phyloP scores from a whole-genome alignment of 2,797 vertebrate species.

The Ptychadena robeensis region DNA sequence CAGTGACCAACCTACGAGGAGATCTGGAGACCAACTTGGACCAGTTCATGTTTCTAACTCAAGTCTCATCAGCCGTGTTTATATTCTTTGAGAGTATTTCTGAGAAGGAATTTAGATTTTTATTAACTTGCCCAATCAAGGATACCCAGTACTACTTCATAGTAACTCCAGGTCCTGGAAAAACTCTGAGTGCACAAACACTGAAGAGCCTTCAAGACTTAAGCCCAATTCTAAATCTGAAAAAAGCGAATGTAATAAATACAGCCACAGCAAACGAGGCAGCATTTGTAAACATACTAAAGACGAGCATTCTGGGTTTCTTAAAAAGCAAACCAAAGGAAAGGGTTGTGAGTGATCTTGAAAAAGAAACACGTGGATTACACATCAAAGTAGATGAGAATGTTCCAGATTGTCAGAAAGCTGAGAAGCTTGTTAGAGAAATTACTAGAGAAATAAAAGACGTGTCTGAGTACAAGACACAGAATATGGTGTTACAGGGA shows the following conservation, averaged over 20 bases:
- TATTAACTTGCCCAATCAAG: background rate
- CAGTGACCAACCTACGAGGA: conserved; percentile 80
- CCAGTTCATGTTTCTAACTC: conserved; percentile 75
- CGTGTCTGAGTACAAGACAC: conserved; percentile 42
- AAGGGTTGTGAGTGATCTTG: conserved; percentile 73
- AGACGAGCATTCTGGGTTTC: conserved; percentile 31
- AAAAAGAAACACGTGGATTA: conserved; percentile 67
- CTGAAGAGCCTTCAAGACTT: conserved; percentile 61
- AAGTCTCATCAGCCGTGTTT: conserved; percentile 79
- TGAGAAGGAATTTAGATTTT: conserved; percentile 68
- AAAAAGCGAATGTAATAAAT: conserved; percentile 64
- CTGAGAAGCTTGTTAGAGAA: background rate
- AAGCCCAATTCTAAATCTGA: conserved; percentile 57
- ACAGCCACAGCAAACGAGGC: conserved; percentile 59
- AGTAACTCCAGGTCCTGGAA: conserved; percentile 64
- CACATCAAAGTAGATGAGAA: conserved; percentile 78
- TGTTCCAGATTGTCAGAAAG: conserved; percentile 69
- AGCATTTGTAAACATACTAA: conserved; percentile 63
- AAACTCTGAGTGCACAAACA: conserved; percentile 57
- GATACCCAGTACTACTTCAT: conserved; percentile 62
- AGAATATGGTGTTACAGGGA: conserved; percentile 79
- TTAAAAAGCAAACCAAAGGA: conserved; percentile 65
- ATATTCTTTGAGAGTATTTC: conserved; percentile 79
- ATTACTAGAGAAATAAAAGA: conserved; percentile 63
- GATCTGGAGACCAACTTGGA: conserved; percentile 73